These are phyloP conservation scores for Chiroxiphia lanceolata DNA, from an alignment of 2,797 vertebrate genomes.

Conservation along the genomic window DNA sequence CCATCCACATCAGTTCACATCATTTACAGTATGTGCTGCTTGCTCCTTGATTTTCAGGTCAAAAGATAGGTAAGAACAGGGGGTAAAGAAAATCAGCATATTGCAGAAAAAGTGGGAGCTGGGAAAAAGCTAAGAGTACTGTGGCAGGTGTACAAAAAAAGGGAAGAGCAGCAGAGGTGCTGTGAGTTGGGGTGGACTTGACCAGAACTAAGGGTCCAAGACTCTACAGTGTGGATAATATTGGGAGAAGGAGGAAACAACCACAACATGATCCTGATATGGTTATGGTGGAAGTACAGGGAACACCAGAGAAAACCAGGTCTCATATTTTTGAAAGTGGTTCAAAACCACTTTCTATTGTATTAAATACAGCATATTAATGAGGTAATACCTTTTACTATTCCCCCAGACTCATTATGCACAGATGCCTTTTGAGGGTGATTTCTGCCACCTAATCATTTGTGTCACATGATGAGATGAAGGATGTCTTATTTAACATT, in stretches of 20 bases:
- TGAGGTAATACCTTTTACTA: background rate
- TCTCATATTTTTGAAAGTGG: background rate
- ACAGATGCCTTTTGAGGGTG: background rate
- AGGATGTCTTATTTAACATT: background rate
- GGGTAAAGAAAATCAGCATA: background rate
- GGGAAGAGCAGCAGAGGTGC: background rate
- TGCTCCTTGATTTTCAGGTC: background rate
- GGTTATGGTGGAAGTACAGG: background rate
- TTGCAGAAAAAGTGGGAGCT: background rate
- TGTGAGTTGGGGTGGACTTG: background rate
- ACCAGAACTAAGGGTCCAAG: accelerated
- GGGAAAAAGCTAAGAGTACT: background rate
- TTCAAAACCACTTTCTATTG: background rate
- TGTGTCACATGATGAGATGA: background rate
- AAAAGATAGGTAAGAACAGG: background rate
- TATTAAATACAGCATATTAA: background rate
- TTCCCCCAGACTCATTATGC: background rate
- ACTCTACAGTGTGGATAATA: accelerated
- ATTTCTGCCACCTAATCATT: background rate
- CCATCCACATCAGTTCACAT: background rate
- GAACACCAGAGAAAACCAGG: background rate
- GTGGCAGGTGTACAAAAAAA: background rate
- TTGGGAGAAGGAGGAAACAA: background rate
- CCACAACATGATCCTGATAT: background rate
- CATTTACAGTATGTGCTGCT: background rate